These are phyloP conservation scores for Tetrax tetrax DNA, from an alignment of 2,113 vertebrate genomes.

Conservation along the genomic window DNA sequence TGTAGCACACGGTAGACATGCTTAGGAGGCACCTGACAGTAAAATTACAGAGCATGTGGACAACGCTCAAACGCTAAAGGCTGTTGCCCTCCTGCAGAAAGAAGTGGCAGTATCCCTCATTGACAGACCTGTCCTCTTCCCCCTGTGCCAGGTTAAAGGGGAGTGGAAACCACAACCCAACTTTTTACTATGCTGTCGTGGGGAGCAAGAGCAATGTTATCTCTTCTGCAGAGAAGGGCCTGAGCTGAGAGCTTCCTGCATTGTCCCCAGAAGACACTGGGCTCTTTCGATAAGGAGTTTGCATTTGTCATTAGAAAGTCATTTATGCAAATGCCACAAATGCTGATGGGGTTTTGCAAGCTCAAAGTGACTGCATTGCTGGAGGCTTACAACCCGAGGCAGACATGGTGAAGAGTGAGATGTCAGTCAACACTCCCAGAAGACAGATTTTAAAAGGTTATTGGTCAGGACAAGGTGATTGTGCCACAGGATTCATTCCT, in stretches of 20 bases:
- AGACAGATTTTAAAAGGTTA: neutral
- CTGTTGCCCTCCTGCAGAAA: neutral
- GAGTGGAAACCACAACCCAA: neutral
- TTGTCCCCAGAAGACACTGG: neutral
- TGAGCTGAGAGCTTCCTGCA: neutral
- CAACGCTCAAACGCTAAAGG: neutral
- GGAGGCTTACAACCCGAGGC: neutral
- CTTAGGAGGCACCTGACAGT: slow-evolving; percentile 83
- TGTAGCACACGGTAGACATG: slow-evolving; percentile 91
- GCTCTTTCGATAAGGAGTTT: neutral
- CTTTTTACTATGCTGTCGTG: neutral
- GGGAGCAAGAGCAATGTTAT: neutral
- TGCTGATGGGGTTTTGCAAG: neutral
- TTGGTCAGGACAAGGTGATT: neutral
- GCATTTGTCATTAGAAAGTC: neutral
- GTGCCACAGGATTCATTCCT: neutral
- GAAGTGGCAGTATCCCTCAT: neutral
- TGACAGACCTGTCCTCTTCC: neutral
- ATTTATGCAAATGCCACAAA: neutral
- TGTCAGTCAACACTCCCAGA: neutral
- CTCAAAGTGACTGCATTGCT: neutral
- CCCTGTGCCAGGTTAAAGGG: neutral
- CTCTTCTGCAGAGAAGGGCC: neutral
- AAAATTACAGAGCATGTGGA: neutral
- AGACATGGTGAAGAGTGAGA: neutral